A percentile compares a stretch with the other conserved stretches of the same genome.
phyloP scores from a whole-genome alignment of 2,797 vertebrate genomes.

The Mormyrops boulengeri region DNA sequence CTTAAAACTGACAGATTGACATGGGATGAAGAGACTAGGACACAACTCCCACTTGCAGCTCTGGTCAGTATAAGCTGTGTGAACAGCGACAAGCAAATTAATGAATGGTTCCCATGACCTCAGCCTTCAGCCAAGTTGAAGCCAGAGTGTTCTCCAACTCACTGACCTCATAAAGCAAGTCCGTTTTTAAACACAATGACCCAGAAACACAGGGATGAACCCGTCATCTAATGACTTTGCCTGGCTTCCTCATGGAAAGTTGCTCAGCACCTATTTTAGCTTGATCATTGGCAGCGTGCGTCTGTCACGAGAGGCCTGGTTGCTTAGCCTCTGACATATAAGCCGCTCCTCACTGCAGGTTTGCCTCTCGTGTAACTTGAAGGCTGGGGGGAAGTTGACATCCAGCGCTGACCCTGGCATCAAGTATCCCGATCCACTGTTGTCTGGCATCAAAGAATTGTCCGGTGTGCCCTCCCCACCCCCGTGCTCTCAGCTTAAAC shows the following conservation, averaged over 20 bases:
- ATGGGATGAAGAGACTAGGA: background rate
- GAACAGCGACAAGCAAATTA: background rate
- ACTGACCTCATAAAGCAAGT: constrained; percentile 18
- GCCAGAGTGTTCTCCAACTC: constrained; percentile 13
- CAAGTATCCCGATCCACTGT: background rate
- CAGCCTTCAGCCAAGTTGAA: constrained; percentile 9
- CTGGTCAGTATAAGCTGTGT: background rate
- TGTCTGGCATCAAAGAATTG: background rate
- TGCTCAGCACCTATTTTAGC: constrained; percentile 29
- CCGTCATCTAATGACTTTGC: constrained; percentile 19
- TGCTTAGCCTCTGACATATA: constrained; percentile 11
- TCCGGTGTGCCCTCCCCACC: background rate
- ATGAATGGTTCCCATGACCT: constrained; percentile 8
- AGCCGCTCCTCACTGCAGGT: background rate
- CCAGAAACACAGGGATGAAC: constrained; percentile 29
- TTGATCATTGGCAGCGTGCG: constrained; percentile 22
- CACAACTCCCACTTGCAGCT: background rate
- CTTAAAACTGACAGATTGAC: background rate
- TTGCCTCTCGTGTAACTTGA: constrained; percentile 15
- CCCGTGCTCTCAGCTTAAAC: background rate
- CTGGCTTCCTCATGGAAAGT: constrained; percentile 25
- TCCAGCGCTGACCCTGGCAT: background rate
- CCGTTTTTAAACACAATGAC: constrained; percentile 29
- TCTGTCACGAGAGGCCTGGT: background rate
- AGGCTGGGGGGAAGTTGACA: background rate